Evolutionary conservation across 2,888 invertebrate species (phyloP).

Genomic region (Rosalia funebris): DNA sequence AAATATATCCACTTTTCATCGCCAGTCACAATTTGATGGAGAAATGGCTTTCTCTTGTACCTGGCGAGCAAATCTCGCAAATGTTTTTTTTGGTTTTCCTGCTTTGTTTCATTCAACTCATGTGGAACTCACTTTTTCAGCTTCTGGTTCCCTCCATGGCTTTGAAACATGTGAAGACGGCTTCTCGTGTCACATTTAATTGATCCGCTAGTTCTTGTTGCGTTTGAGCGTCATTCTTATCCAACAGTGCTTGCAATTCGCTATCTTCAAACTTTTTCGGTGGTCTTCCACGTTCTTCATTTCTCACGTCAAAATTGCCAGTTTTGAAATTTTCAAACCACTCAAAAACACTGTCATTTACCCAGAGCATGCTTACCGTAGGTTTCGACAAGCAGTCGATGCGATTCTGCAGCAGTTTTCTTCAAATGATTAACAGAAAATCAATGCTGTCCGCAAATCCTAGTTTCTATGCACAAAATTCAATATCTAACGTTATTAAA

Average conservation of each 20-base stretch:
- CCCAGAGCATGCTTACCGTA: not conserved
- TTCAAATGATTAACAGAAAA: not conserved
- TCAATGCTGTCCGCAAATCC: not conserved
- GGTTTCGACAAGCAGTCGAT: not conserved
- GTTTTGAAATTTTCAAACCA: slow-evolving; percentile 8
- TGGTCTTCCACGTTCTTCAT: slow-evolving; percentile 7
- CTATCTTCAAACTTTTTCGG: slow-evolving; percentile 16
- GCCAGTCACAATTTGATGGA: not conserved
- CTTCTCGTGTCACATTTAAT: slow-evolving; percentile 9
- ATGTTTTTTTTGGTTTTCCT: too few species aligned
- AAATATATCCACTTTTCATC: not conserved
- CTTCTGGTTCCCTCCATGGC: not conserved
- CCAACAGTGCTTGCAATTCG: slow-evolving; percentile 15
- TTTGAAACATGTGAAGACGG: not conserved
- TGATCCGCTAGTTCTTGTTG: slow-evolving; percentile 6
- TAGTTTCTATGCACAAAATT: not conserved
- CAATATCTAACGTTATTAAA: too few species aligned
- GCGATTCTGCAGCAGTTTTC: slow-evolving; percentile 3
- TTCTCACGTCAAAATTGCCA: slow-evolving; percentile 3
- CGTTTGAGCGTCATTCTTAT: not conserved
- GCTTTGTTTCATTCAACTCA: too few species aligned
- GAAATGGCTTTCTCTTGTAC: not conserved
- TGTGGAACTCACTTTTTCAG: not conserved
- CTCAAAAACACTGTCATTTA: not conserved
- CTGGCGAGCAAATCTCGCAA: not conserved